A percentile compares a stretch with the other conserved stretches of the same genome.
phyloP scores from a whole-genome alignment of 53 echinoderm and acorn worm species.

The Astropecten irregularis region DNA sequence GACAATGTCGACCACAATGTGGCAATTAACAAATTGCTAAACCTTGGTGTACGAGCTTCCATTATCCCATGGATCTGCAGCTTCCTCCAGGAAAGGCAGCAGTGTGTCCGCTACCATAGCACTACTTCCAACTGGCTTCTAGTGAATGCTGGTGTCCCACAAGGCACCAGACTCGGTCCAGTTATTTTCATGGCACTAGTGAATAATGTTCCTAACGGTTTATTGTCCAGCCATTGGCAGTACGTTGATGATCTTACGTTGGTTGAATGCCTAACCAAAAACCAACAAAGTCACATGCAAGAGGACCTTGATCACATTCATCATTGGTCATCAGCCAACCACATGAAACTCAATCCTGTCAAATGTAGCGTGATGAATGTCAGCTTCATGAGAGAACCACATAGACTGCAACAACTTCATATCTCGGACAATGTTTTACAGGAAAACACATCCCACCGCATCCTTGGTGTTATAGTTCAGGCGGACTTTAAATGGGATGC shows the following conservation, averaged over 20 bases:
- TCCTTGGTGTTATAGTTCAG: slow-evolving; percentile 8
- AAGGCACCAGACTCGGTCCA: slow-evolving; percentile 48
- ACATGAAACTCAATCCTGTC: slow-evolving; percentile 15
- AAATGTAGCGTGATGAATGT: slow-evolving; percentile 15
- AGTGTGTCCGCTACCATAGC: slow-evolving; percentile 33
- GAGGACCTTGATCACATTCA: slow-evolving; percentile 8
- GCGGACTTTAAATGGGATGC: slow-evolving; percentile 46
- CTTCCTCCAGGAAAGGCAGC: slow-evolving; percentile 2
- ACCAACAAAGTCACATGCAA: not conserved
- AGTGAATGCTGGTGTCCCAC: slow-evolving; percentile 51
- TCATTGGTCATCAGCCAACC: not conserved
- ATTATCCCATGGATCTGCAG: slow-evolving; percentile 30
- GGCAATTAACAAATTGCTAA: slow-evolving; percentile 20
- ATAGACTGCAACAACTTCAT: not conserved
- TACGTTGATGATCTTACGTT: slow-evolving; percentile 35
- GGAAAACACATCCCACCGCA: not conserved
- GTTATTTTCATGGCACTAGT: slow-evolving; percentile 31
- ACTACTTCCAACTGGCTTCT: not conserved
- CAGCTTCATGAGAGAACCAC: not conserved
- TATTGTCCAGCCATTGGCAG: not conserved
- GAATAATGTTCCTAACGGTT: not conserved
- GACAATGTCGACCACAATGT: slow-evolving; percentile 34
- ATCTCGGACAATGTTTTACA: not conserved
- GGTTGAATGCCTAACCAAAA: not conserved
- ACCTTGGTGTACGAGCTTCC: slow-evolving; percentile 5